phyloP scores from a whole-genome alignment of 2,888 invertebrate genomes.

The Sinhomidia bicolor region DNA sequence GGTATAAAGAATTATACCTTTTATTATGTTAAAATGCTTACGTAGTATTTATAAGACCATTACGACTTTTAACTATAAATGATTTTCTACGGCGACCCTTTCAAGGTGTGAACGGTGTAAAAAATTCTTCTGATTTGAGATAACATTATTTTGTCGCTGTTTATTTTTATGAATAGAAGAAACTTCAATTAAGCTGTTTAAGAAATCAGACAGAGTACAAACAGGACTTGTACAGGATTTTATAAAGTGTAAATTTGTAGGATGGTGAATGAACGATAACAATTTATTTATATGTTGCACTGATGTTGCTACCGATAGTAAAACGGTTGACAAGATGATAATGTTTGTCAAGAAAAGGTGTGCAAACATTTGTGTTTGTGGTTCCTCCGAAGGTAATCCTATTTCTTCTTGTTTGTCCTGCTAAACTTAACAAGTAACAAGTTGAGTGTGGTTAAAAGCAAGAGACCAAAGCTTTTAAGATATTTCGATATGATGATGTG shows the following conservation, averaged over 20 bases:
- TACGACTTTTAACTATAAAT: not conserved
- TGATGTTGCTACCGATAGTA: not conserved
- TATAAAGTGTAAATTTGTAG: too few relatives aligned
- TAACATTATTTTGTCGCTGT: not conserved
- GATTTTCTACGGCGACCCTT: conserved; percentile 37
- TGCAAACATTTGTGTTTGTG: conserved; percentile 64
- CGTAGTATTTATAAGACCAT: too few relatives aligned
- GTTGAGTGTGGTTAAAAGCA: conserved; percentile 40
- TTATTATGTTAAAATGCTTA: too few relatives aligned
- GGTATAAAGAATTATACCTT: not conserved
- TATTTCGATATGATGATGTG: not conserved
- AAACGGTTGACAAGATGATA: not conserved
- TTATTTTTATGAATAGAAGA: not conserved
- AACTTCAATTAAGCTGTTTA: not conserved
- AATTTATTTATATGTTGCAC: not conserved
- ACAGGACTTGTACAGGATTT: too few relatives aligned
- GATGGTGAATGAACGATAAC: not conserved
- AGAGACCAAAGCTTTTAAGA: conserved; percentile 54
- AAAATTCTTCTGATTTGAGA: conserved; percentile 19
- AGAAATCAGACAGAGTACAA: too few relatives aligned
- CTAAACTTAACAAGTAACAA: conserved; percentile 65
- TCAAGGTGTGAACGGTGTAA: conserved; percentile 69
- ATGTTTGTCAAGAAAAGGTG: conserved; percentile 55
- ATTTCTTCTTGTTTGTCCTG: conserved; percentile 66
- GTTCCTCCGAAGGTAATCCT: conserved; percentile 56